Base-by-base conservation (phyloP, 1,140 invertebrate genomes). In the Drosophila suzukii region DNA sequence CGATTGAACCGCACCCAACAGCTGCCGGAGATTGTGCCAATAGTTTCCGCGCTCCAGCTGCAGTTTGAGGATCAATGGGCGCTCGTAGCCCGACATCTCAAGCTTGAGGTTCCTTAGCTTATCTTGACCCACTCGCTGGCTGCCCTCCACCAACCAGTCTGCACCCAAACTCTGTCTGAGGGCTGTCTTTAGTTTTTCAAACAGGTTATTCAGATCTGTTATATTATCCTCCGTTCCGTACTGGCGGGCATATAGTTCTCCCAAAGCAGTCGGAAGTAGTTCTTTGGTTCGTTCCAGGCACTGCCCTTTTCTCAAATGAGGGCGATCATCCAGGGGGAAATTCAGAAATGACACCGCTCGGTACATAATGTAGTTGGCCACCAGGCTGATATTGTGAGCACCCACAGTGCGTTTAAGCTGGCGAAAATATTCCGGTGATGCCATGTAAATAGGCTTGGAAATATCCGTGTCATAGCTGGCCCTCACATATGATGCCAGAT, bases 311-410 rank as follows among this genome's bases (percentile, higher is more conserved):
- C 90, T 43, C 6, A 47, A 49, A 0, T 27, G 15, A 0, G 66
- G 53, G 0, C 74, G 73, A 12, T 91, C 83, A 0, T 82, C 81
- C 3, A 81, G 43, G 2, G 90, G 86, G 17, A 91, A 90, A 5
- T 70, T 88, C 0, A 91, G 49, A 0, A 13, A 12, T 6, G 81
- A 63, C 3, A 91, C 17, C 0, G 90, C 88, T 5, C 90, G 68
- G 24, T 91, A 91, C 90, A 91, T 91, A 0, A 91, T 73, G 32
- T 91, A 91, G 49, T 91, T 91, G 3, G 90, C 90, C 20, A 91
- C 57, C 13, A 81, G 59, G 12, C 72, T 85, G 4, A 44, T 61
- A 32, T 91, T 90, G 17, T 75, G 73, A 3, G 76, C 54, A 11
- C 60, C 54, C 34, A 90, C 27, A 5, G 88, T 85, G 20, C 77